Evolutionary conservation across 1,140 invertebrate genomes (phyloP), one percentile per base, ranked within the genome.

Genomic region (Papilio dardanus): DNA sequence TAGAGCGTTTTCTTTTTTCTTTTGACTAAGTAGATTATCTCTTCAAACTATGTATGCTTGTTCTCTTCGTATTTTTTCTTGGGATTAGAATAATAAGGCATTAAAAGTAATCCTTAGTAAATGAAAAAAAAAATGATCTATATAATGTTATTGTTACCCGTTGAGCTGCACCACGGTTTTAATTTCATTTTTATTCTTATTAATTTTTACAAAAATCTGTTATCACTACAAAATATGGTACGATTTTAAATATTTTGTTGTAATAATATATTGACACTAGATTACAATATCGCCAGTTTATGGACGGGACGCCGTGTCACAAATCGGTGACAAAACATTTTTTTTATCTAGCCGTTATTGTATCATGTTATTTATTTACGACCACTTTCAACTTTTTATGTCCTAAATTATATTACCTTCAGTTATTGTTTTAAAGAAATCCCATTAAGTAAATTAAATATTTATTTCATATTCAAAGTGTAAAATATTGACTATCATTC

Each of bases 1-100:
- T 62, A 74, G 71, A 65, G 68, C 73, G 76, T 77, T 77, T 74
- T 77, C 62, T 78, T 76, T 71, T 28, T 50, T 73, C 50, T n/a
- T 73, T 40, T 14, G 28, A 28, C 37, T 33, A 50, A 71, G 42
- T 33, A 71, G 42, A 71, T 50, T 31, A 54, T 71, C 69, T 71
- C 28, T 50, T 28, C 30, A 37, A 71, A n/a, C 50, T 71, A 42
- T 58, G 58, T n/a, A 16, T 76, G 58, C 21, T 30, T 76, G 58
- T 58, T 5, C 50, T 7, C n/a, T 24, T 66, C 66, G 54, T 66
- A 19, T 42, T 74, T 31, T 50, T 71, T 30, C 40, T 46, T 71
- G 37, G 21, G 69, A 50, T 2, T 1, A 40, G n/a, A n/a, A n/a
- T n/a, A n/a, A n/a, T n/a, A n/a, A n/a, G n/a, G n/a, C n/a, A n/a